These are phyloP conservation scores for Amphibalanus amphitrite DNA, from an alignment of 1,140 invertebrate species.

Conservation along the genomic window DNA sequence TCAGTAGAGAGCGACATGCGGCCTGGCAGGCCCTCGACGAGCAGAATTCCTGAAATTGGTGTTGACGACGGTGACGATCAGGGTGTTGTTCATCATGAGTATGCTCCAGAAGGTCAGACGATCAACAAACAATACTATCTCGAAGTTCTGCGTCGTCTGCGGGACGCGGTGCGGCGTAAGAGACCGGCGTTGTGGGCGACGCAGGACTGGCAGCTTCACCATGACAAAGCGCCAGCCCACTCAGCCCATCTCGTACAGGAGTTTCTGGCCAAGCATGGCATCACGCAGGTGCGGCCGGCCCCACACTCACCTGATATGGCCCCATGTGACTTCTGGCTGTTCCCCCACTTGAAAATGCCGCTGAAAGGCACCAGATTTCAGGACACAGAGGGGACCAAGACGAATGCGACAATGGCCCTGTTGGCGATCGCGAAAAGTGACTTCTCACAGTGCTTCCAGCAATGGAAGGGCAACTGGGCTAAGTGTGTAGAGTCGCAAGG, in stretches of 20 bases:
- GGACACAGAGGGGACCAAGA: slow-evolving; percentile 6
- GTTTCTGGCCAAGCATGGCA: no score
- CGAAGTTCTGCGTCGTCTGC: slow-evolving; percentile 13
- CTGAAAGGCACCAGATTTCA: no score
- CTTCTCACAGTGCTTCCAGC: slow-evolving; percentile 3
- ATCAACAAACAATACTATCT: slow-evolving; percentile 17
- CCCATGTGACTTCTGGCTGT: no score
- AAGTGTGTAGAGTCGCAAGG: slow-evolving; percentile 3
- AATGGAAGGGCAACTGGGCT: slow-evolving; percentile 3
- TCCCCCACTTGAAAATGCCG: no score
- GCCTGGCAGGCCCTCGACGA: no score
- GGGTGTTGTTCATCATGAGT: no score
- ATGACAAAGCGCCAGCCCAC: slow-evolving; percentile 23
- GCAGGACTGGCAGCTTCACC: slow-evolving; percentile 21
- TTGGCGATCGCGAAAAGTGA: slow-evolving; percentile 4
- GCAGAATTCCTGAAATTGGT: no score
- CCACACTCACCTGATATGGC: no score
- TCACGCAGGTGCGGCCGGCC: no score
- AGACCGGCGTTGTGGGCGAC: slow-evolving; percentile 15
- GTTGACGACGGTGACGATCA: no score
- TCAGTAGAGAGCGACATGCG: no score
- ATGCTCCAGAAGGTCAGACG: slow-evolving; percentile 3
- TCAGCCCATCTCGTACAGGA: slow-evolving; percentile 14
- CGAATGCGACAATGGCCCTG: slow-evolving; percentile 8
- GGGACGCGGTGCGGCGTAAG: slow-evolving; percentile 16